phyloP scores from a whole-genome alignment of 1,140 invertebrate species.

The Drosophila eugracilis region DNA sequence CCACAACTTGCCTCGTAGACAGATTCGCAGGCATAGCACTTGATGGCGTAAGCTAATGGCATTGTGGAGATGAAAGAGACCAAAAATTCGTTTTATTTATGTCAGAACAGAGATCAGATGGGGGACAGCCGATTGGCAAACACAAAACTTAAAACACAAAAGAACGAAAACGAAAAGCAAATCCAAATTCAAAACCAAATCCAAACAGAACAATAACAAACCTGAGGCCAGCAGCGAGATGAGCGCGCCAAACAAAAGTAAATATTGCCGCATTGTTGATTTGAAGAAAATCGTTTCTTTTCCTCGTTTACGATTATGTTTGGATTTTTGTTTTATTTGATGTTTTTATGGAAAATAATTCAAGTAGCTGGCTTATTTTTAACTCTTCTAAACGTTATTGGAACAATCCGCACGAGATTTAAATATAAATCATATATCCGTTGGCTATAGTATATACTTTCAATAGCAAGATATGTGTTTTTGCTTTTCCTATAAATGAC shows the following conservation, averaged over 20 bases:
- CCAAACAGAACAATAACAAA: constrained; percentile 46
- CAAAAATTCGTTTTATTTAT: constrained; percentile 37
- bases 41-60: constrained; percentile 77
- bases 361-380: constrained; percentile 42
- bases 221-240: constrained; percentile 59
- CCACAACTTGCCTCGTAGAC: constrained; percentile 69
- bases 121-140: constrained; percentile 20
- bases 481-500: constrained; percentile 46
- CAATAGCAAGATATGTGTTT: constrained; percentile 16
- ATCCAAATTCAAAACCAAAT: neutral
- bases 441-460: constrained; percentile 1
- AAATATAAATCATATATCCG: constrained; percentile 33
- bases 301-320: constrained; percentile 1
- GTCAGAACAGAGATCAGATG: constrained; percentile 35
- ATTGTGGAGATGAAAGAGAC: constrained; percentile 56
- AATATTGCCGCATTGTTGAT: constrained; percentile 69
- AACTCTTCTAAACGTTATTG: constrained; percentile 60
- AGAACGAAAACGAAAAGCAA: constrained; percentile 4
- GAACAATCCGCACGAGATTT: constrained; percentile 43
- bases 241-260: constrained; percentile 60
- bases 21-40: constrained; percentile 78
- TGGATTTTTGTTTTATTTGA: constrained; percentile 23
- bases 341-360: constrained; percentile 30
- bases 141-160: constrained; percentile 4
- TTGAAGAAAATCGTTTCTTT: constrained; percentile 34